Evolutionary conservation across 64 coral and sea anemone species (phyloP).

Genomic region (Pocillopora damicornis): DNA sequence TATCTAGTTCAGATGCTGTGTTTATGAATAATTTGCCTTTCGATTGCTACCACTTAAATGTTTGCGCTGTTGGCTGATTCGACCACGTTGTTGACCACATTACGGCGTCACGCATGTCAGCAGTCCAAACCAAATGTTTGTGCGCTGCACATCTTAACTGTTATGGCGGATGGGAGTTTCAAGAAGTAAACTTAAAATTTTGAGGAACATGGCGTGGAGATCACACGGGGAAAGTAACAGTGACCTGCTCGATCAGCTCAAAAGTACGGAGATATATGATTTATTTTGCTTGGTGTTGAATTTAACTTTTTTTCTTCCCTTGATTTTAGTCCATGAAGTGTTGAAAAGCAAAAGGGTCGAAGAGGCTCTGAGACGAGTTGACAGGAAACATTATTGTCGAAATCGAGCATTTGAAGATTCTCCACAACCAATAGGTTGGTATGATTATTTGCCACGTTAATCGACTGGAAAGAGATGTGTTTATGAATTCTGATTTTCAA

Average conservation of each 20-base stretch:
- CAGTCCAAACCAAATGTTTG: not conserved
- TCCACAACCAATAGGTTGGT: slow-evolving; percentile 88
- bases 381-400: slow-evolving; percentile 75
- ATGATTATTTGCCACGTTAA: not conserved
- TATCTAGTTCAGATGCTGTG: no score
- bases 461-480: no score
- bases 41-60: no score
- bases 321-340: slow-evolving; percentile 71
- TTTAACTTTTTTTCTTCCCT: not conserved
- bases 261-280: slow-evolving; percentile 30
- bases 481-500: no score
- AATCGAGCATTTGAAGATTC: slow-evolving; percentile 79
- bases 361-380: slow-evolving; percentile 68
- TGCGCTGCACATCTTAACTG: slow-evolving; percentile 6
- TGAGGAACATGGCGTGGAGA: slow-evolving; percentile 87
- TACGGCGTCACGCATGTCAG: not conserved
- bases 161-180: slow-evolving; percentile 55
- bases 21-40: no score
- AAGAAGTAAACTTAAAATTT: not conserved
- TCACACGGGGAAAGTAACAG: slow-evolving; percentile 73
- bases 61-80: not conserved
- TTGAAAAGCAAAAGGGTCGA: slow-evolving; percentile 69
- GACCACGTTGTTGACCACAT: not conserved
- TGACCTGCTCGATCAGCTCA: slow-evolving; percentile 80
- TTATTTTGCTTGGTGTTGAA: not conserved